Percentiles rank a stretch among this genome's conserved stretches.
These are phyloP conservation scores for Diachasmimorpha longicaudata DNA, from an alignment of 1,140 invertebrate species.

Conservation along the genomic window DNA sequence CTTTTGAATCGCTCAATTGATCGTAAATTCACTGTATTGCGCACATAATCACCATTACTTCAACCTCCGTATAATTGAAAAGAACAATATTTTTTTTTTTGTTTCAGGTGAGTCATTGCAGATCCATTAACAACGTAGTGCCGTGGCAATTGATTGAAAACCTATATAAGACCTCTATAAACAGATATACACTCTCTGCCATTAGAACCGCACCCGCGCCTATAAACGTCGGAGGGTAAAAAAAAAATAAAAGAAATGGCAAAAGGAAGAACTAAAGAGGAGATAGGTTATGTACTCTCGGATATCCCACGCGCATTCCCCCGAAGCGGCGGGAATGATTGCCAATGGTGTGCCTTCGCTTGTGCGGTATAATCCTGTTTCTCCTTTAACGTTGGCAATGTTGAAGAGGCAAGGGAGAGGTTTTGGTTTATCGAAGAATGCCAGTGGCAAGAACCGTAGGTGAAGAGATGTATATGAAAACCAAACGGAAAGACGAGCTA, in stretches of 20 bases:
- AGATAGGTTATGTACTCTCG: neutral
- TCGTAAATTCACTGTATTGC: no score
- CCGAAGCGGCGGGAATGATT: neutral
- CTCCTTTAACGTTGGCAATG: neutral
- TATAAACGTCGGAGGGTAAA: neutral
- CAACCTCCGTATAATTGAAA: neutral
- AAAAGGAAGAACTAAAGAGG: neutral
- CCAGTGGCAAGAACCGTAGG: slow-evolving; percentile 3
- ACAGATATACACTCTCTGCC: neutral
- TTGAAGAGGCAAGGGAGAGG: neutral
- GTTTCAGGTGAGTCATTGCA: neutral
- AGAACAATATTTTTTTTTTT: neutral
- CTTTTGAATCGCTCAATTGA: no score
- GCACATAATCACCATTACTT: neutral
- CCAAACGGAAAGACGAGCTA: slow-evolving; percentile 17
- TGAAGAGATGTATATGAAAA: slow-evolving; percentile 1
- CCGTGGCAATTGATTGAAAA: neutral
- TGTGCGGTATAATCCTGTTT: neutral
- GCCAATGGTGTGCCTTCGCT: neutral
- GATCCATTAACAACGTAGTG: slow-evolving; percentile 3
- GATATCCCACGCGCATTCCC: slow-evolving; percentile 15
- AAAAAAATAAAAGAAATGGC: neutral
- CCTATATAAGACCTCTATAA: neutral
- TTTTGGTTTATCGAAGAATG: slow-evolving; percentile 8
- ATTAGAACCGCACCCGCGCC: slow-evolving; percentile 9